phyloP scores from a whole-genome alignment of 2,797 vertebrate genomes.

The Zonotrichia albicollis region DNA sequence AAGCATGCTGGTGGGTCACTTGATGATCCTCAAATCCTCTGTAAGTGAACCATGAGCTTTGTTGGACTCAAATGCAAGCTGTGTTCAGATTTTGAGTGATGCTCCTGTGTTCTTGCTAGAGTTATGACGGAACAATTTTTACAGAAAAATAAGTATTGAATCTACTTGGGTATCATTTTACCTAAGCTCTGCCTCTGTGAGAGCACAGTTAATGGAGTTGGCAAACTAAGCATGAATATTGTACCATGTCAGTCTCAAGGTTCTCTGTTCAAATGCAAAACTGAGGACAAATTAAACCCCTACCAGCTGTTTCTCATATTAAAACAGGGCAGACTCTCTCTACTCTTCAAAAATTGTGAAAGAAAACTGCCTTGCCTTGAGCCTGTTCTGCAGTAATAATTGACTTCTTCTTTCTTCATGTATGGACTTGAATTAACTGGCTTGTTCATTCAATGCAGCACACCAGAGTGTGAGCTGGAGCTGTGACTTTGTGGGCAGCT shows the following conservation, averaged over 20 bases:
- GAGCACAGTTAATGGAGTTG: background rate
- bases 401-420: background rate
- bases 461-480: constrained; percentile 85
- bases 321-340: background rate
- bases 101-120: background rate
- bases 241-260: background rate
- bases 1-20: background rate
- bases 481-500: constrained; percentile 93
- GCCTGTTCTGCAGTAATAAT: background rate
- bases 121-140: background rate
- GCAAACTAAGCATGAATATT: background rate
- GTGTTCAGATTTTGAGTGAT: background rate
- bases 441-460: constrained; percentile 21
- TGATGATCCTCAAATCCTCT: background rate
- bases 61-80: background rate
- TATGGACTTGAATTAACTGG: background rate
- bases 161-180: background rate
- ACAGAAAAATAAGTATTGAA: background rate
- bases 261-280: background rate
- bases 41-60: background rate
- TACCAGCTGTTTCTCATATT: background rate
- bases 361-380: background rate
- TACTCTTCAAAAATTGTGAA: background rate
- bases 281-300: background rate
- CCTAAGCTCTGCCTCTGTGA: background rate